Conservation (phyloP, 2,888 invertebrate genomes). For the Troilus luridus region DNA sequence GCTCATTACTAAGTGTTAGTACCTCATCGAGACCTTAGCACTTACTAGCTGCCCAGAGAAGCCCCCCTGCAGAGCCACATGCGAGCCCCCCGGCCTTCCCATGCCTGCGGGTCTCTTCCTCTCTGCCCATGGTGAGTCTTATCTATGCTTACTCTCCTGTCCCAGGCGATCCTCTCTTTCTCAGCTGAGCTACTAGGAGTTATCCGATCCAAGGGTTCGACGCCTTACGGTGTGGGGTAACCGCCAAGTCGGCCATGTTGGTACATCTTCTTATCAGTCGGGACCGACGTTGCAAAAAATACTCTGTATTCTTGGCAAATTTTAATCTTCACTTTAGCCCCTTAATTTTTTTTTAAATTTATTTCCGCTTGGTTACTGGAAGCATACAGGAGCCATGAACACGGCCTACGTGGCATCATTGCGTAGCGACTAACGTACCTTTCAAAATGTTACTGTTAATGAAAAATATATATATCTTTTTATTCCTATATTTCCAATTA, state of each 20-base stretch:
- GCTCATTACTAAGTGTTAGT: neutral
- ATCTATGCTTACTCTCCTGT: neutral
- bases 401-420: neutral
- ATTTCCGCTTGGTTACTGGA: neutral
- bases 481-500: neutral
- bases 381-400: neutral
- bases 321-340: neutral
- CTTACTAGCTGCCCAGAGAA: neutral
- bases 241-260: conserved; percentile 38
- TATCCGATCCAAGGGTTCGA: neutral
- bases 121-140: conserved; percentile 22
- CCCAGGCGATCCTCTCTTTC: neutral
- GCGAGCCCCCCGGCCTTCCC: neutral
- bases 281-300: conserved; percentile 20
- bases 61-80: neutral
- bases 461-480: neutral
- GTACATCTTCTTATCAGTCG: neutral
- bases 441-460: neutral
- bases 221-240: neutral
- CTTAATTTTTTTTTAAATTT: neutral
- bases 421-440: neutral
- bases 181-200: neutral
- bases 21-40: neutral
- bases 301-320: neutral
- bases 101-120: neutral